Evolutionary conservation across 2,797 vertebrate species (phyloP).

Genomic region (Gallirallus australis): DNA sequence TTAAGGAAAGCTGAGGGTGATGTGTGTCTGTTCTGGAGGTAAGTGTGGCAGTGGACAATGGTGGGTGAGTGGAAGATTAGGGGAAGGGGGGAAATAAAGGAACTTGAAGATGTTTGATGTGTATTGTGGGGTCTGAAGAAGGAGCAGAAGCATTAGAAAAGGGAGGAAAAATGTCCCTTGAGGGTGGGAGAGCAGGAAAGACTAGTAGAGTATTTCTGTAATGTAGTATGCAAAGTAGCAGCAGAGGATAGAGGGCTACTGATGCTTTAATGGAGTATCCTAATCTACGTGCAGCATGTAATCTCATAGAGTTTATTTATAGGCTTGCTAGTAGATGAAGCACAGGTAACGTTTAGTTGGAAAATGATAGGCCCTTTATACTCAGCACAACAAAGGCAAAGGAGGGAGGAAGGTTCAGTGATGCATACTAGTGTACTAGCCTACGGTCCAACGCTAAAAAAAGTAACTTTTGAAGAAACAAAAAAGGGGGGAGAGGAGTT

Average conservation of each 20-base stretch:
- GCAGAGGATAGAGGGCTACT: background rate
- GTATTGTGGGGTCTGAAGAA: background rate
- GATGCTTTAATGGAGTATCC: background rate
- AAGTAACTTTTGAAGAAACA: background rate
- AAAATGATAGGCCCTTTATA: background rate
- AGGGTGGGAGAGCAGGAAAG: background rate
- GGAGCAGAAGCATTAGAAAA: background rate
- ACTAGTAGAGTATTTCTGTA: background rate
- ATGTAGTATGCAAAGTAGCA: background rate
- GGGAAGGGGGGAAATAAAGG: background rate
- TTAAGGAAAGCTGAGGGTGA: background rate
- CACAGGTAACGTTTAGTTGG: background rate
- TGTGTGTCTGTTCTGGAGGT: background rate
- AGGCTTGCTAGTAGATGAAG: background rate
- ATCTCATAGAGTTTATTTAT: background rate
- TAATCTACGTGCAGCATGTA: background rate
- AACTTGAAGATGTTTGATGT: background rate
- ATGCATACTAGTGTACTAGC: fast-evolving
- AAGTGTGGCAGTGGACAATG: background rate
- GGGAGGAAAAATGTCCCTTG: background rate
- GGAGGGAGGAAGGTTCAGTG: background rate
- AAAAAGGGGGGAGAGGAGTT: background rate
- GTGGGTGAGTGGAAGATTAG: background rate
- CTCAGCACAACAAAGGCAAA: background rate
- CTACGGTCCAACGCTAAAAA: background rate